phyloP scores from a whole-genome alignment of 2,888 invertebrate species.

The Mythimna loreyi region DNA sequence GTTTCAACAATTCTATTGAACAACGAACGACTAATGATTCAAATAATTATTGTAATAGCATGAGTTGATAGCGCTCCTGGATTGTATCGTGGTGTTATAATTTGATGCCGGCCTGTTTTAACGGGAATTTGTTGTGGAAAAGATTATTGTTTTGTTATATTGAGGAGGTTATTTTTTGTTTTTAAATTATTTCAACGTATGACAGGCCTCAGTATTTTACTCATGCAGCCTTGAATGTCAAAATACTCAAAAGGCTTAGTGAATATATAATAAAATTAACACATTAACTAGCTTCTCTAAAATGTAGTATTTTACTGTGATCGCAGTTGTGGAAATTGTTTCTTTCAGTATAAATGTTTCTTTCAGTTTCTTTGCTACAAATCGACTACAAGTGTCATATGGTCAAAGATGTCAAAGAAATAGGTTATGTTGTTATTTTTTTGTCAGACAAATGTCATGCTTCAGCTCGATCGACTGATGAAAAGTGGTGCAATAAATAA shows the following conservation, averaged over 20 bases:
- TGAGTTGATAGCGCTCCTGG: neutral
- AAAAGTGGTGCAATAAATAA: conserved; percentile 66
- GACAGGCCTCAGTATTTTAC: conserved; percentile 2
- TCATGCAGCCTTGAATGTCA: conserved; percentile 32
- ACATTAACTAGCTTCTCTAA: neutral
- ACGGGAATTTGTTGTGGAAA: neutral
- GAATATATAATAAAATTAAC: neutral
- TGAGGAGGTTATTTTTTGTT: conserved; percentile 47
- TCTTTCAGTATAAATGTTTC: no score
- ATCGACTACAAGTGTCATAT: neutral
- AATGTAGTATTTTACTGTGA: neutral
- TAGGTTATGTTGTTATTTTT: conserved; percentile 41
- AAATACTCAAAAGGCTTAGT: neutral
- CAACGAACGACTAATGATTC: neutral
- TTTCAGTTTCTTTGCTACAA: no score
- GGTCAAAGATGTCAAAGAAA: neutral
- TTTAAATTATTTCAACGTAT: conserved; percentile 14
- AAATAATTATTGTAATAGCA: neutral
- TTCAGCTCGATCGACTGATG: conserved; percentile 22
- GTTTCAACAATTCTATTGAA: conserved; percentile 12
- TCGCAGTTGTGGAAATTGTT: neutral
- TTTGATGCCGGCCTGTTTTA: conserved; percentile 6
- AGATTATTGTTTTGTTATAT: conserved; percentile 24
- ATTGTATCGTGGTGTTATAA: neutral
- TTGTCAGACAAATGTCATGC: neutral